Evolutionary conservation across 2,113 vertebrate genomes (phyloP), one percentile per base, ranked within the genome.

Genomic region (Picathartes gymnocephalus): DNA sequence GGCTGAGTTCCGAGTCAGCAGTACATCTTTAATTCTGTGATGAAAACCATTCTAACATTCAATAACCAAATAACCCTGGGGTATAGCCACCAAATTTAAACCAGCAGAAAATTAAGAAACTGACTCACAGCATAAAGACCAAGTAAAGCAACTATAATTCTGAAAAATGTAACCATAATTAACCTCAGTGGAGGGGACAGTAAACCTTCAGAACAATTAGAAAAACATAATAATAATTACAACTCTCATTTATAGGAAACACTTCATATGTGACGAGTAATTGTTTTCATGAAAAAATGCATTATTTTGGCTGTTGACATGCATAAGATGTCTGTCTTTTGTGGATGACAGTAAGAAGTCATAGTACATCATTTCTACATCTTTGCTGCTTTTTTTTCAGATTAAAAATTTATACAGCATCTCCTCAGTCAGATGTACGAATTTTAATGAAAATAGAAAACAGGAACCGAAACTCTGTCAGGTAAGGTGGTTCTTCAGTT

Each of bases 361-460:
- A 39, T 39, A 31, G 10, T 68, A 51, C 9, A 6, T 66, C 1
- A 50, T 33, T 93, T 73, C 35, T 83, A 62, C n/a, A 65, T 72
- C 9, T 85, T 58, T 57, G 10, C 39, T 66, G 27, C 21, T 15
- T 33, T 94, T 64, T 93, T 86, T 98, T 92, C 97, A 99, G 99
- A 93, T 98, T 99, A 96, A 99, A 99, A 98, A 96, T 97, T 69
- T 99, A 99, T 35, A 97, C 95, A 51, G 5, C 96, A 68, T 48
- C 61, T 92, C 91, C 96, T 96, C 83, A 91, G 64, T 87, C 98
- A 95, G 97, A 98, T 33, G 74, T 99, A 56, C 98, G 95, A 89
- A 98, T 99, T 96, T 98, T 99, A 95, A 98, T 99, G 99, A 99
- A 99, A 97, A 98, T 98, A 31, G 99, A 99, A 89, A 98, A 98